These are phyloP conservation scores for Echinops telfairi DNA, from an alignment of 2,113 vertebrate species.

Conservation along the genomic window DNA sequence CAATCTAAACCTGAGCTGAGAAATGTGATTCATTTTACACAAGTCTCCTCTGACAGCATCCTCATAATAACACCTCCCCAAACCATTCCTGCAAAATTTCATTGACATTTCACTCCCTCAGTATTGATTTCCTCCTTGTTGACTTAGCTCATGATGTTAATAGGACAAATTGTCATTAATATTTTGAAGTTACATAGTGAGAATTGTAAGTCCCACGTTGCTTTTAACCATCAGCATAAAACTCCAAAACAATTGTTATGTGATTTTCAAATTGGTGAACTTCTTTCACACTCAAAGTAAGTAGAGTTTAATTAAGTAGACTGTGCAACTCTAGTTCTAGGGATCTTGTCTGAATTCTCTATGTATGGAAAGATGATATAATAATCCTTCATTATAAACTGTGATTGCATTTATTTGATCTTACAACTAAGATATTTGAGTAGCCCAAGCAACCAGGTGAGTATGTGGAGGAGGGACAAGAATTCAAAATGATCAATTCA, in stretches of 20 bases:
- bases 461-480: not conserved
- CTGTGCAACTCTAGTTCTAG: no score
- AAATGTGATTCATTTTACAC: not conserved
- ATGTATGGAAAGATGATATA: not conserved
- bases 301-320: not conserved
- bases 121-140: not conserved
- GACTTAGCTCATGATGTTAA: not conserved
- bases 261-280: conserved; percentile 8
- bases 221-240: conserved; percentile 18
- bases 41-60: not conserved
- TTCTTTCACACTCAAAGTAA: not conserved
- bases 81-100: not conserved
- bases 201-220: no score
- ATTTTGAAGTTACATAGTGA: no score
- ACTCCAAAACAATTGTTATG: not conserved
- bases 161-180: no score
- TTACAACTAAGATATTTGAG: not conserved
- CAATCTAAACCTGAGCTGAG: not conserved
- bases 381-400: conserved; percentile 7
- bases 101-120: not conserved
- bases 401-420: not conserved
- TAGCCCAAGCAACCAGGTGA: not conserved
- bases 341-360: no score
- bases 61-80: not conserved
- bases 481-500: not conserved